Conservation (phyloP, 2,797 vertebrate genomes). For the Pempheris klunzingeri region DNA sequence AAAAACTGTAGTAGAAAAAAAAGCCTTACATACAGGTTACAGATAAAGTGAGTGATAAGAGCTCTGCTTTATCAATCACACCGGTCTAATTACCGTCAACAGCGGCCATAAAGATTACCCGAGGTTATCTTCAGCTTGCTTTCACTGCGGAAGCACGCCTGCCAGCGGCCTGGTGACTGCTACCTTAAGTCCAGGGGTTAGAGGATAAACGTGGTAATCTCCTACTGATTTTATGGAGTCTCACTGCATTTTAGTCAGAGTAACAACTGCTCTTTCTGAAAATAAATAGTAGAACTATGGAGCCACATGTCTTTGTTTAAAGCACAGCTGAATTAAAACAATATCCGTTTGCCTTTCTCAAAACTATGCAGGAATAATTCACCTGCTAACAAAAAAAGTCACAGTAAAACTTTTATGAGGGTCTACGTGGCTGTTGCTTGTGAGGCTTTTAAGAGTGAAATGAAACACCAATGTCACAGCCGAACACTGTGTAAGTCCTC, state of each 20-base stretch:
- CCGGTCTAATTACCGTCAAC: constrained; percentile 37
- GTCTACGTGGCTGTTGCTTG: background rate
- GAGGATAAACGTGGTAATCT: background rate
- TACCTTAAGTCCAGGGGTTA: background rate
- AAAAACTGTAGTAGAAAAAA: background rate
- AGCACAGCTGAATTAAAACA: background rate
- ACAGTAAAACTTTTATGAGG: background rate
- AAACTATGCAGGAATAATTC: background rate
- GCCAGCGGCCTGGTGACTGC: background rate
- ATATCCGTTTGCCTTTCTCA: background rate
- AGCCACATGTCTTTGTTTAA: too few species aligned
- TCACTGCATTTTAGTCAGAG: too few species aligned
- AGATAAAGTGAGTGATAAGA: background rate
- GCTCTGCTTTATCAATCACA: constrained; percentile 31
- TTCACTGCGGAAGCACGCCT: background rate
- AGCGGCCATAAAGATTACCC: constrained; percentile 26
- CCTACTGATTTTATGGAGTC: background rate
- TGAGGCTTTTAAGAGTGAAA: background rate
- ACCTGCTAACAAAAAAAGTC: background rate
- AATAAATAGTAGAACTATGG: background rate
- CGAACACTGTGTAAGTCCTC: background rate
- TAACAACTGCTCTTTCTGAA: background rate
- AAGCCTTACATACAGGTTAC: background rate
- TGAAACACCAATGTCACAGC: background rate
- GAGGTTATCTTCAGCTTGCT: constrained; percentile 28